phyloP scores from a whole-genome alignment of 2,888 invertebrate species.

The Hypselothyrea guttata region DNA sequence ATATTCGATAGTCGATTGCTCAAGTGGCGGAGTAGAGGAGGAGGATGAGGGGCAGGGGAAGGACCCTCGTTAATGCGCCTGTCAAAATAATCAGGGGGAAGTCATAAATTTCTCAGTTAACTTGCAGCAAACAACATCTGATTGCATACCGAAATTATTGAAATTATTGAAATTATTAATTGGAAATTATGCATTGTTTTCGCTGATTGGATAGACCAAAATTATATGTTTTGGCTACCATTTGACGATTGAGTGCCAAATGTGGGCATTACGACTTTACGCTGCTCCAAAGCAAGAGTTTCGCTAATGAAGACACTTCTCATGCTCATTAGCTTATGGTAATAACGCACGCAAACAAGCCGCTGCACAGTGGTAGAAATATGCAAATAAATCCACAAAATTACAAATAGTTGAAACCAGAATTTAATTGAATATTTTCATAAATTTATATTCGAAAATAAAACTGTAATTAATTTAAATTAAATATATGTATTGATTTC shows the following conservation, averaged over 20 bases:
- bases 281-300: slow-evolving; percentile 24
- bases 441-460: no score
- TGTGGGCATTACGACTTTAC: slow-evolving; percentile 24
- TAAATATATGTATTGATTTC: no score
- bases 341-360: neutral
- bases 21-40: no score
- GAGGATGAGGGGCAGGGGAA: no score
- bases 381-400: neutral
- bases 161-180: neutral
- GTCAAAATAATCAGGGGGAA: slow-evolving; percentile 69
- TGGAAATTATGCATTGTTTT: slow-evolving; percentile 1
- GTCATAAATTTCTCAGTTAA: slow-evolving; percentile 58
- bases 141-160: neutral
- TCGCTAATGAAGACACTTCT: slow-evolving; percentile 54
- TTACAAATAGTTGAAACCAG: neutral
- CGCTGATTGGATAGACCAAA: neutral
- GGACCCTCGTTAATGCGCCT: slow-evolving; percentile 56
- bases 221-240: neutral
- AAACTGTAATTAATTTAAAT: no score
- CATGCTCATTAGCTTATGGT: slow-evolving; percentile 25
- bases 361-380: slow-evolving; percentile 29
- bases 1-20: slow-evolving; percentile 36
- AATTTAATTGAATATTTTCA: no score
- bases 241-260: slow-evolving; percentile 6
- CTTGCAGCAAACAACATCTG: slow-evolving; percentile 8